Conservation (phyloP, 2,888 invertebrate genomes). For the Plutella xylostella region DNA sequence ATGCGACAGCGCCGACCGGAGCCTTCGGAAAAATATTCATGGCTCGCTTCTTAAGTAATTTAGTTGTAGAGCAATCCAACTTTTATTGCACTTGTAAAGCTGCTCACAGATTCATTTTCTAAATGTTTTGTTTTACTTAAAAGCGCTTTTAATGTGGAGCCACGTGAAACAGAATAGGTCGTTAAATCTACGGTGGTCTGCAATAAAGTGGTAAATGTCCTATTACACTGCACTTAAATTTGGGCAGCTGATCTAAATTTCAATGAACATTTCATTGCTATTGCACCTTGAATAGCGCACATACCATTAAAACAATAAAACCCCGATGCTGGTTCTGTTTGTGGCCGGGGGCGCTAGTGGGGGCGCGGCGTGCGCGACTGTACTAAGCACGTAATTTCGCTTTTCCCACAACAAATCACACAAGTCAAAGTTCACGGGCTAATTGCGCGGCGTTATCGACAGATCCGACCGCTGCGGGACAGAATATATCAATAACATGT, state of each 20-base stretch:
- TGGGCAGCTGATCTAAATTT: neutral
- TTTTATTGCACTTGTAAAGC: constrained; percentile 33
- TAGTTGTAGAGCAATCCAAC: constrained; percentile 25
- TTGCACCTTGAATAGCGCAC: too few species aligned
- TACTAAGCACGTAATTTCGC: constrained; percentile 40
- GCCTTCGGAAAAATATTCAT: constrained; percentile 46
- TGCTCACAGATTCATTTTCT: constrained; percentile 26
- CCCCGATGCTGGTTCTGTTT: too few species aligned
- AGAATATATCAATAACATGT: constrained; percentile 67
- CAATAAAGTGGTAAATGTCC: too few species aligned
- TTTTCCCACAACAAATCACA: constrained; percentile 62
- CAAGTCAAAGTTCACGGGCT: constrained; percentile 60
- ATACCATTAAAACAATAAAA: too few species aligned
- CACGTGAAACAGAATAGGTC: constrained; percentile 5
- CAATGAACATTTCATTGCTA: too few species aligned
- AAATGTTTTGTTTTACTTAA: constrained; percentile 11
- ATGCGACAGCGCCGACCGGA: constrained; percentile 26
- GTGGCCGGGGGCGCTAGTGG: neutral
- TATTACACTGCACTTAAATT: neutral
- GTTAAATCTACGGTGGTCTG: constrained; percentile 10
- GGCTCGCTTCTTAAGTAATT: constrained; percentile 21
- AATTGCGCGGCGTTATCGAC: constrained; percentile 61
- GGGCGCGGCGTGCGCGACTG: neutral
- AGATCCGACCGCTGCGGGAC: constrained; percentile 53
- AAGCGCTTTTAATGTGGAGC: constrained; percentile 5